phyloP scores from a whole-genome alignment of 2,888 invertebrate species.

The Apocheima hispidaria region DNA sequence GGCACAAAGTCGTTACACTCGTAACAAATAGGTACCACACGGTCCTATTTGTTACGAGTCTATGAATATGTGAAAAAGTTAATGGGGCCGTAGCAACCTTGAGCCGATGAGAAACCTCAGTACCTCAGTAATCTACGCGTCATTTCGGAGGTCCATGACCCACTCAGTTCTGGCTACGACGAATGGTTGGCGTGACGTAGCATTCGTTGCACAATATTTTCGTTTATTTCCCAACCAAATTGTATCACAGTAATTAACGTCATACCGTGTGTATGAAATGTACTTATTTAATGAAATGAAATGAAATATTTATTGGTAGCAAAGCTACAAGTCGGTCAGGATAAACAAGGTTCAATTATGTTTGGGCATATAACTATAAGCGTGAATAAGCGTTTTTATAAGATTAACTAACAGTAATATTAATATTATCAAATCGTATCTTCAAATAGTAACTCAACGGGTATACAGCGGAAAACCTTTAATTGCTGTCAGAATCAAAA shows the following conservation, averaged over 20 bases:
- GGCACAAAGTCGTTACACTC: constrained; percentile 3
- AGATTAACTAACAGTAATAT: too few relatives aligned
- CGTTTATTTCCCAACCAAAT: constrained; percentile 38
- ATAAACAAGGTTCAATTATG: too few relatives aligned
- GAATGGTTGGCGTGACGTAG: constrained; percentile 40
- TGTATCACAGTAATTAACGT: constrained; percentile 5
- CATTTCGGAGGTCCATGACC: constrained; percentile 65
- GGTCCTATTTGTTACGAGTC: too few relatives aligned
- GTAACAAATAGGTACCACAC: constrained; percentile 7
- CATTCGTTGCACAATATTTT: constrained; percentile 45
- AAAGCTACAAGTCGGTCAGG: too few relatives aligned
- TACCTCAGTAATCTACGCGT: constrained; percentile 58
- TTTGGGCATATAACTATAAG: too few relatives aligned
- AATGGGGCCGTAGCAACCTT: constrained; percentile 49
- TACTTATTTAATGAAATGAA: background rate
- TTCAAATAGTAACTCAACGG: too few relatives aligned
- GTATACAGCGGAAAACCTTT: too few relatives aligned
- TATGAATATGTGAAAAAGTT: constrained; percentile 39
- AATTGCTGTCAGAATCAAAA: too few relatives aligned
- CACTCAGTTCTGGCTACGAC: constrained; percentile 50
- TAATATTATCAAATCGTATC: too few relatives aligned
- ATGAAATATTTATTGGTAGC: too few relatives aligned
- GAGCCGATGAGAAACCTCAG: constrained; percentile 56
- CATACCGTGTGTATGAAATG: background rate
- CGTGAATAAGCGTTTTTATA: too few relatives aligned